Evolutionary conservation across 2,888 invertebrate species (phyloP), one percentile per base, ranked within the genome.

Genomic region (Myopa testacea): DNA sequence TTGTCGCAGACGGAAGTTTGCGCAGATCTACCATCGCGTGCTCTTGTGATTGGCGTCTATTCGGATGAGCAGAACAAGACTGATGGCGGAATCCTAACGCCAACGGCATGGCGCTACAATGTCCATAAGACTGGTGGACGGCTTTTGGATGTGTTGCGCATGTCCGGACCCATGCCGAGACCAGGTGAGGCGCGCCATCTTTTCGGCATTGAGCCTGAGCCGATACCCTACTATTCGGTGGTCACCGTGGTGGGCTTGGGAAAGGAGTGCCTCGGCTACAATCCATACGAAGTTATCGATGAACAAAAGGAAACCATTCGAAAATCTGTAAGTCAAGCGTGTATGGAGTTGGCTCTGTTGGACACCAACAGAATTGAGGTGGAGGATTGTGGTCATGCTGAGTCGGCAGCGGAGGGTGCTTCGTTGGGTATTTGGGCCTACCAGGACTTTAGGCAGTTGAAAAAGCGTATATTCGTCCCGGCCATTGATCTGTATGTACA

Each of bases 241-340:
- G 92, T 95, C 1, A 94, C 93, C 7, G 92, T 96, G 8, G 93
- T 93, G n/a, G 94, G 95, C n/a, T 89, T 96, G 55, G 95, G 95
- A 5, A 90, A 91, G 74, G 92, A 93, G 84, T 93, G 93, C 83
- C 90, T 92, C 72, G 91, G 93, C 1, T 94, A 92, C 84, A 93
- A 94, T 87, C 90, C 90, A 12, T 90, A 91, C 76, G 96, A 96
- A 86, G 92, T 93, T 81, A 86, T 94, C 72, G 94, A 96, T 84
- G 94, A 94, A 87, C 92, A 92, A 65, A 93, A 93, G 83, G 95
- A 96, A 88, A 93, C 93, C 52, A 93, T 95, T 77, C 90, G 95
- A 78, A 90, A 92, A 74, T 95, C 95, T 0, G 91, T 94, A 0
- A 93, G 92, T 0, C 90, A 90, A 3, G 94, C 93, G 0, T 91